Conservation (phyloP, 2,797 vertebrate genomes). For the Naso thynnoides region DNA sequence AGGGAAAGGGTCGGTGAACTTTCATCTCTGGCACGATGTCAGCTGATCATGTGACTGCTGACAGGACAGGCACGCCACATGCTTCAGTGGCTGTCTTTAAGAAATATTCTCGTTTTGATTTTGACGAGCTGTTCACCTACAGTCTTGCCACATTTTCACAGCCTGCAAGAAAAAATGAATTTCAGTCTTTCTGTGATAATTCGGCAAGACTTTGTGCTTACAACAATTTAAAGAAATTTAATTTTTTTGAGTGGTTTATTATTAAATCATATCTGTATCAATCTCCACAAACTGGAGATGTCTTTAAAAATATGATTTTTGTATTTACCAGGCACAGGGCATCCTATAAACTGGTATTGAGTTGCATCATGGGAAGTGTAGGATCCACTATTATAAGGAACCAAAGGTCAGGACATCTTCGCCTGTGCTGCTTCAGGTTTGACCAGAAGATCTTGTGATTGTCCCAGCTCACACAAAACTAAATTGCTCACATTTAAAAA, state of each 20-base stretch:
- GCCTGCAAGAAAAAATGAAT: neutral
- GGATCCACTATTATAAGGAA: neutral
- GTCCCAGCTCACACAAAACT: too few species aligned
- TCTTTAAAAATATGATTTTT: too few species aligned
- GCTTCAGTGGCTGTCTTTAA: neutral
- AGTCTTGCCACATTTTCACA: neutral
- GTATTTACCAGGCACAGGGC: too few species aligned
- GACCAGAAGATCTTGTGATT: neutral
- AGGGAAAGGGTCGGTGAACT: neutral
- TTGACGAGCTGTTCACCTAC: too few species aligned
- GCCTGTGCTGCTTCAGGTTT: neutral
- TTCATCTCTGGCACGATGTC: neutral
- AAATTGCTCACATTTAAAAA: neutral
- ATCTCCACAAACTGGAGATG: too few species aligned
- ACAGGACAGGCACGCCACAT: too few species aligned
- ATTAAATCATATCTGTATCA: too few species aligned
- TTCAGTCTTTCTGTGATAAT: too few species aligned
- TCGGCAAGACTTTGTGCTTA: too few species aligned
- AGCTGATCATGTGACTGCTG: neutral
- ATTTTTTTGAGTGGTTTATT: neutral
- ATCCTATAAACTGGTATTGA: too few species aligned
- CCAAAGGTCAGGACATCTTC: neutral
- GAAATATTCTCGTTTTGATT: neutral
- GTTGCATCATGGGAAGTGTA: neutral
- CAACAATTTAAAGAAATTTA: neutral